Base-by-base conservation (phyloP, 2,113 vertebrate species). In the Oncorhynchus nerka region DNA sequence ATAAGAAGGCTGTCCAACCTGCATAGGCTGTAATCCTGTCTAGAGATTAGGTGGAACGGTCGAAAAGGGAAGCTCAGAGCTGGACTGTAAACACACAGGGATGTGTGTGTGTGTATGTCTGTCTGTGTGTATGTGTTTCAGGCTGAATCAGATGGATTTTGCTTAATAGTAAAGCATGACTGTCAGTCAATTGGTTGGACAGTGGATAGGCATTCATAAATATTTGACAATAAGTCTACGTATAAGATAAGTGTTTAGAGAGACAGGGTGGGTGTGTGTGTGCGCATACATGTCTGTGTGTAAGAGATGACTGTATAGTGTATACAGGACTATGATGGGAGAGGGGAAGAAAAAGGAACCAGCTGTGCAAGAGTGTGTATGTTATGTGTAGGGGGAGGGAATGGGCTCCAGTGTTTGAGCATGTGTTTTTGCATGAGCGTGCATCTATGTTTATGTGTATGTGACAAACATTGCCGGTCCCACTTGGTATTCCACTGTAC, bases 401-500 rank as follows among this genome's bases (percentile, higher is more conserved):
- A 9, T 45, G 39, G 39, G 39, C 39, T 45, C 39, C 39, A 11
- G 59, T 71, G 69, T 28, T 19, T 20, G 62, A 65, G 68, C 59
- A 45, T 67, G 15, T 51, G 49, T 16, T 3, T 16, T 55, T 16
- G 4, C 12, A 55, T 55, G 49, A 15, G 82, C 1, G 13, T 59
- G 5, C 71, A 55, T 71, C 59, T 28, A 19, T 22, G 67, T 68
- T 65, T 65, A 48, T 68, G 77, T 75, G 74, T 73, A 73, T 74
- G 83, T 67, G 81, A 88, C 87, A 86, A 28, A 66, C n/a, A 49
- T 34, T 49, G 19, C 1, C 22, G 5, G 34, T 24, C 71, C 68
- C 68, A 87, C 85, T 93, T 89, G 81, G 75, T 88, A 87, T 88
- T 84, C 87, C 30, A 32, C 73, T 57, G 45, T 51, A 51, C 28